phyloP scores from a whole-genome alignment of 2,888 invertebrate genomes.

The Lasius platythorax region DNA sequence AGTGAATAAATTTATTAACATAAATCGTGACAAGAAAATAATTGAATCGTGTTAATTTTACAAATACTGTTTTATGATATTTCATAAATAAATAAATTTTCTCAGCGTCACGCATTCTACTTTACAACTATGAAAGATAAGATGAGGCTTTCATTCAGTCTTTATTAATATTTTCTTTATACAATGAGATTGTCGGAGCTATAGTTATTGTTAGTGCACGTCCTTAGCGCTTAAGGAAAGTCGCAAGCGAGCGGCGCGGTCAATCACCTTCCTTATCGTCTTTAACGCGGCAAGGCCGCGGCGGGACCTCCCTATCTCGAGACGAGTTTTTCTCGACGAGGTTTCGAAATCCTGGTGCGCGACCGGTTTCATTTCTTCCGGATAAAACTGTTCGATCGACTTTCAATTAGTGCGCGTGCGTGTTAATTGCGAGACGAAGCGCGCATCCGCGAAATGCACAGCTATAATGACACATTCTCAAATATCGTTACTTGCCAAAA shows the following conservation, averaged over 20 bases:
- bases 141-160: background rate
- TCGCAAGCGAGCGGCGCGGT: conserved; percentile 55
- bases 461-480: background rate
- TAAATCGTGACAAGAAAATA: conserved; percentile 1
- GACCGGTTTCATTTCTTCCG: conserved; percentile 65
- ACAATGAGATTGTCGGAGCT: conserved; percentile 14
- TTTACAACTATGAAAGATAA: conserved; percentile 2
- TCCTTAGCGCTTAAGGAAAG: conserved; percentile 64
- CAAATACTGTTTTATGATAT: background rate
- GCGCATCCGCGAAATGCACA: background rate
- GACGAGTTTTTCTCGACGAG: conserved; percentile 67
- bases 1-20: background rate
- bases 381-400: conserved; percentile 50
- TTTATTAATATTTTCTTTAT: background rate
- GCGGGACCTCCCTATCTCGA: conserved; percentile 70
- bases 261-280: conserved; percentile 69
- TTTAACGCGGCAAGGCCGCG: conserved; percentile 70
- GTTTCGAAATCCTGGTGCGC: conserved; percentile 70
- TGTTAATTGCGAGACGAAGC: too few relatives aligned
- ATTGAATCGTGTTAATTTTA: background rate
- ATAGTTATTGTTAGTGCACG: background rate
- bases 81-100: conserved; percentile 5
- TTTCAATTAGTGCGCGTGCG: conserved; percentile 43
- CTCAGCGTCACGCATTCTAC: background rate
- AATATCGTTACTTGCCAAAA: background rate